phyloP scores from a whole-genome alignment of 1,140 invertebrate genomes.

The Caenorhabditis brenneri region DNA sequence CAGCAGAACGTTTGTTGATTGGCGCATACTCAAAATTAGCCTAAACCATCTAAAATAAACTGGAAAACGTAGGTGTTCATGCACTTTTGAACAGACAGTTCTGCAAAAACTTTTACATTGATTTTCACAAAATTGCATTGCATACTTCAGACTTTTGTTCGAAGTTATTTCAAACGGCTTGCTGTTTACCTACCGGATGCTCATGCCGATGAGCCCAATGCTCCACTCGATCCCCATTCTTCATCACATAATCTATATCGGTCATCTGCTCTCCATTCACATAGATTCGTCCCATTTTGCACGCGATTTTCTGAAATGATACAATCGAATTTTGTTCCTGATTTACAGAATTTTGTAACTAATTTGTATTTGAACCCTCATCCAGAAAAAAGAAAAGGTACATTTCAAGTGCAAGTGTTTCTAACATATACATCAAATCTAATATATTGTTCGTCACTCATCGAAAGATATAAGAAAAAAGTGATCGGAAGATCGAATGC shows the following conservation, averaged over 20 bases:
- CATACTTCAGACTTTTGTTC: background rate
- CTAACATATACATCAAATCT: too few species aligned
- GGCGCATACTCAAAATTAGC: too few species aligned
- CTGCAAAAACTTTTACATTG: background rate
- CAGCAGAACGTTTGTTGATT: too few species aligned
- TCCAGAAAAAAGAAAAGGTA: too few species aligned
- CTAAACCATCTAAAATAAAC: too few species aligned
- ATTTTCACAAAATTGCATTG: too few species aligned
- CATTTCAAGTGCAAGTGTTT: too few species aligned
- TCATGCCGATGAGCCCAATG: conserved; percentile 81
- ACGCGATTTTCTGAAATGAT: conserved; percentile 79
- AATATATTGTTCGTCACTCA: too few species aligned
- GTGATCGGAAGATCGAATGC: background rate
- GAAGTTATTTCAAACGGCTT: conserved; percentile 9
- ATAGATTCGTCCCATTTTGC: conserved; percentile 85
- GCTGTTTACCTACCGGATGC: conserved; percentile 60
- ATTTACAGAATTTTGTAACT: too few species aligned
- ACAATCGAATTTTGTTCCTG: conserved; percentile 50
- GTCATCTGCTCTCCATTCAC: conserved; percentile 92
- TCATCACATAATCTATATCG: conserved; percentile 82
- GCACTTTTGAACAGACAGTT: too few species aligned
- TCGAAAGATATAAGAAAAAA: background rate
- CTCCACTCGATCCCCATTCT: conserved; percentile 90
- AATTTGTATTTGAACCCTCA: too few species aligned
- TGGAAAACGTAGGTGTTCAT: too few species aligned